A percentile compares a stretch with the other conserved stretches of the same genome.
phyloP scores from a whole-genome alignment of 2,888 invertebrate genomes.

The Archaeoteleia sp. region DNA sequence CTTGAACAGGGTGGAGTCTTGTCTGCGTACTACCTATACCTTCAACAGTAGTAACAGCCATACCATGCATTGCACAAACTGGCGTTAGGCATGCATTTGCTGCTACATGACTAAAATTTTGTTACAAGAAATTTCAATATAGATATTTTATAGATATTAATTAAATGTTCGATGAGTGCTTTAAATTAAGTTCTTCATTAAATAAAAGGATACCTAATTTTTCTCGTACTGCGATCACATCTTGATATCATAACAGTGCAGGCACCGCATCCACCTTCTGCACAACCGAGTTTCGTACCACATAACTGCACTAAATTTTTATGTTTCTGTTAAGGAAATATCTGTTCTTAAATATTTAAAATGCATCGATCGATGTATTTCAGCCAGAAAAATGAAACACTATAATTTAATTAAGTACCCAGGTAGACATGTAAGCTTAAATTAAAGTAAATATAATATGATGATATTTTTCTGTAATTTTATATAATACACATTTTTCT shows the following conservation, averaged over 20 bases:
- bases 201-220: conserved; percentile 76
- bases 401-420: too few species aligned
- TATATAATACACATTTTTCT: too few species aligned
- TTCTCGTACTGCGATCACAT: conserved; percentile 78
- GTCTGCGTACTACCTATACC: conserved; percentile 90
- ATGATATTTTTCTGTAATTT: too few species aligned
- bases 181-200: conserved; percentile 8
- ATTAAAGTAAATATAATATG: conserved; percentile 75
- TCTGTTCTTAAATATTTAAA: too few species aligned
- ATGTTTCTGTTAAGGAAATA: too few species aligned
- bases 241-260: conserved; percentile 95
- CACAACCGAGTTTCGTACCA: conserved; percentile 96
- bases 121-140: too few species aligned
- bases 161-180: too few species aligned
- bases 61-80: conserved; percentile 89
- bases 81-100: conserved; percentile 94
- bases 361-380: too few species aligned
- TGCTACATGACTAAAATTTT: conserved; percentile 86
- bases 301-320: conserved; percentile 83
- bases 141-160: too few species aligned
- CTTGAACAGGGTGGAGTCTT: conserved; percentile 90
- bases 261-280: conserved; percentile 96
- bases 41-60: conserved; percentile 94
- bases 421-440: too few species aligned
- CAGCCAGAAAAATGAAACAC: too few species aligned